These are phyloP conservation scores for Brachyalestes nurse DNA, from an alignment of 2,797 vertebrate species.

Conservation along the genomic window DNA sequence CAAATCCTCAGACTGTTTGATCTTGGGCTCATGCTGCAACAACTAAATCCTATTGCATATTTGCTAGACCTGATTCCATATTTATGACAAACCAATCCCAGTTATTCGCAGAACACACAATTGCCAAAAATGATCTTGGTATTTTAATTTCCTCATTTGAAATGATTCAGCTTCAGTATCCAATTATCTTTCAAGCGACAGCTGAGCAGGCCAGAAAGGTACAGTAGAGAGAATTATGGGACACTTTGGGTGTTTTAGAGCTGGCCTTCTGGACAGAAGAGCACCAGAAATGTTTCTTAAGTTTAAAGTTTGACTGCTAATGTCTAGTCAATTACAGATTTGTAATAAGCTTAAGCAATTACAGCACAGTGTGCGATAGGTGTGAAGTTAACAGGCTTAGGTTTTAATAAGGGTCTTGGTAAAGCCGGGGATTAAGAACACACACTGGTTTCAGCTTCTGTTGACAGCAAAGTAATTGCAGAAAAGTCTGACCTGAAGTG, in stretches of 20 bases:
- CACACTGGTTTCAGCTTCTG: conserved; percentile 24
- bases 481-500: conserved; percentile 9
- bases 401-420: conserved; percentile 40
- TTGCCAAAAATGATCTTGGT: not conserved
- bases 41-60: conserved; percentile 8
- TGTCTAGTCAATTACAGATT: conserved; percentile 36
- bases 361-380: conserved; percentile 30
- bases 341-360: conserved; percentile 46
- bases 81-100: not conserved
- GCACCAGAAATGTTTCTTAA: not conserved
- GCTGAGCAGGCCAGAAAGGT: not conserved
- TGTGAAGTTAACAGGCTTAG: conserved; percentile 49
- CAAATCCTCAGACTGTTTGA: not conserved
- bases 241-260: conserved; percentile 1
- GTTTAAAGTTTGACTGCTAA: not conserved
- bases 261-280: not conserved
- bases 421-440: conserved; percentile 47
- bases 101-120: not conserved
- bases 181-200: not conserved
- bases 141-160: not conserved
- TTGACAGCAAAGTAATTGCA: conserved; percentile 36
- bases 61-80: not conserved
- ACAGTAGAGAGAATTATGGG: not conserved
- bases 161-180: not conserved
- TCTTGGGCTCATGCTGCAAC: not conserved